A percentile compares a stretch with the other conserved stretches of the same genome.
Evolutionary conservation across 2,797 vertebrate species (phyloP).

Genomic region (Syngnathus acus): DNA sequence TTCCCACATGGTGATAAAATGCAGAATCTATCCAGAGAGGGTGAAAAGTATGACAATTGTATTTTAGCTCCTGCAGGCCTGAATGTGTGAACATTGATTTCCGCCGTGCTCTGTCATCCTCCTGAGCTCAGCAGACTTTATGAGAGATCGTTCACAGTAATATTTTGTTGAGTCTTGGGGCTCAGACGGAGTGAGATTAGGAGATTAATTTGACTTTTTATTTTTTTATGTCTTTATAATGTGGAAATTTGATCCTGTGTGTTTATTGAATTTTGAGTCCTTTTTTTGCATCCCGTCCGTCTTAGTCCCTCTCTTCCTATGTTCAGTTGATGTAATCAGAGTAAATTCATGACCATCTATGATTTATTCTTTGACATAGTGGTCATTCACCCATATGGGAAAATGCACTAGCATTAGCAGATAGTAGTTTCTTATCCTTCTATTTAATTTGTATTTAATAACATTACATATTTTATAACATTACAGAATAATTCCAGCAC

Average conservation of each 20-base stretch:
- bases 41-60: slow-evolving; percentile 28
- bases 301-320: background rate
- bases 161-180: slow-evolving; percentile 14
- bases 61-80: slow-evolving; percentile 13
- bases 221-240: background rate
- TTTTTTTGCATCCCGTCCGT: slow-evolving; percentile 44
- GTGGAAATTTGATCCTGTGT: background rate
- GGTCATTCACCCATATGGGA: background rate
- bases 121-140: slow-evolving; percentile 41
- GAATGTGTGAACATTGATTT: slow-evolving; percentile 25
- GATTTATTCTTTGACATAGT: background rate
- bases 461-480: background rate
- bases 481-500: no score
- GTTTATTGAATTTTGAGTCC: slow-evolving; percentile 7
- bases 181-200: slow-evolving; percentile 11
- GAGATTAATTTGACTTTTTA: background rate
- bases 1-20: slow-evolving; percentile 28
- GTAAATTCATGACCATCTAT: background rate
- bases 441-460: background rate
- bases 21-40: slow-evolving; percentile 20
- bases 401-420: background rate
- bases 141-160: slow-evolving; percentile 15
- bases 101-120: slow-evolving; percentile 21
- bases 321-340: background rate
- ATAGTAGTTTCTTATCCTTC: no score